These are phyloP conservation scores for Pinctada fucata DNA, from an alignment of 2,888 invertebrate genomes.

Conservation along the genomic window DNA sequence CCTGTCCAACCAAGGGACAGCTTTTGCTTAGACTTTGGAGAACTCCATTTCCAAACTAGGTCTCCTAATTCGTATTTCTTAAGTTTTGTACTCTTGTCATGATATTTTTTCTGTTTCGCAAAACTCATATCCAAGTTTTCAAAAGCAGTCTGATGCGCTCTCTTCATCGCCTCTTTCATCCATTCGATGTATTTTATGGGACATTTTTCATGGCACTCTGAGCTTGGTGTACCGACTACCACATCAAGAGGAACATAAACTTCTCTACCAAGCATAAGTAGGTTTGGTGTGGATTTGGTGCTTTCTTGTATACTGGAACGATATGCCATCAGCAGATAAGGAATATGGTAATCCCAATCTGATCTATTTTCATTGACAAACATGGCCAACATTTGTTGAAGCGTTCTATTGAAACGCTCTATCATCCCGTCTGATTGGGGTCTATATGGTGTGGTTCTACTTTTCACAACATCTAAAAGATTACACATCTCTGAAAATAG, in stretches of 20 bases:
- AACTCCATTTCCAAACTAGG: too few species aligned
- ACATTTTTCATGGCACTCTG: too few species aligned
- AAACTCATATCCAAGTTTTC: too few species aligned
- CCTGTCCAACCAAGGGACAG: too few species aligned
- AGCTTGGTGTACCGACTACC: not conserved
- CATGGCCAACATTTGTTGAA: not conserved
- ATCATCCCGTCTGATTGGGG: not conserved
- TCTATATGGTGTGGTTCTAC: not conserved
- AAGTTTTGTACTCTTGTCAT: too few species aligned
- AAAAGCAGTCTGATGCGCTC: too few species aligned
- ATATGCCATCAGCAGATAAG: not conserved
- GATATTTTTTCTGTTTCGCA: too few species aligned
- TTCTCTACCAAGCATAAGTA: not conserved
- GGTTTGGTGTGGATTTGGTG: not conserved
- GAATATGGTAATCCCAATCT: not conserved
- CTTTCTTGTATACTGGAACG: not conserved
- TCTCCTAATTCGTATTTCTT: too few species aligned
- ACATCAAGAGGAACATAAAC: not conserved
- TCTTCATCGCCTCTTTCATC: too few species aligned
- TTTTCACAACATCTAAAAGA: not conserved
- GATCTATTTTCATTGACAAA: constrained; percentile 7
- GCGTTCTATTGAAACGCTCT: constrained; percentile 3
- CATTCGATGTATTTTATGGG: too few species aligned
- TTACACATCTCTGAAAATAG: not conserved
- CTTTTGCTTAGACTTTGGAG: too few species aligned